Evolutionary conservation across 2,888 invertebrate genomes (phyloP), one percentile per base, ranked within the genome.

Genomic region (Campoletis raptor): DNA sequence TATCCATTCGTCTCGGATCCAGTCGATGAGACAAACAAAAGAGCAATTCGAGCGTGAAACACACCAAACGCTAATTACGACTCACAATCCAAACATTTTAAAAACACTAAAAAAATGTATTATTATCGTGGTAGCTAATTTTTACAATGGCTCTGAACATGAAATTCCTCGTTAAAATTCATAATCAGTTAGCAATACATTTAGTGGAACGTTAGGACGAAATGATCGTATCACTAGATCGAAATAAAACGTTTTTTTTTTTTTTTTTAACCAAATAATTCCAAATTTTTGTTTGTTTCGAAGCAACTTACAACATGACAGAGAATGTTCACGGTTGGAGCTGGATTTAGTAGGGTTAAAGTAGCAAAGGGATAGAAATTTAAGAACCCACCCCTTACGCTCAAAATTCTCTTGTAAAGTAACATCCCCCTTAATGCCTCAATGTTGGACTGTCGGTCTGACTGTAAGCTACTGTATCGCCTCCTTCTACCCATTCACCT

Each of bases 371-470:
- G 57, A 69, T 61, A 37, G 72, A 81, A 64, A 84, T 78, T 78
- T 74, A 57, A 78, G 70, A 86, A 78, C 24, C 42, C 42, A 66
- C 57, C 67, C 52, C 81, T 83, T 48, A 81, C 66, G 74, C 45
- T 84, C 45, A 54, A 57, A 84, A 76, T 91, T 88, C 89, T 88
- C 90, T 92, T 91, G 90, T 92, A 91, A 92, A 92, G 91, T 90
- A 91, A 88, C 90, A 91, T 91, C 90, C 91, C 89, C 92, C 89
- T 90, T 89, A 90, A 91, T 92, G 91, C 91, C 90, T 89, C 90
- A 90, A 90, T 90, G 91, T 92, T 89, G 90, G 90, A 88, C 87
- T 87, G 88, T 88, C 89, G 89, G 87, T 88, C 90, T 87, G 66
- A 78, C 66, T 80, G 74, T 83, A 87, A 79, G 77, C 79, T 61